Conservation (phyloP, 2,113 vertebrate genomes). For the Puntigrus tetrazona region DNA sequence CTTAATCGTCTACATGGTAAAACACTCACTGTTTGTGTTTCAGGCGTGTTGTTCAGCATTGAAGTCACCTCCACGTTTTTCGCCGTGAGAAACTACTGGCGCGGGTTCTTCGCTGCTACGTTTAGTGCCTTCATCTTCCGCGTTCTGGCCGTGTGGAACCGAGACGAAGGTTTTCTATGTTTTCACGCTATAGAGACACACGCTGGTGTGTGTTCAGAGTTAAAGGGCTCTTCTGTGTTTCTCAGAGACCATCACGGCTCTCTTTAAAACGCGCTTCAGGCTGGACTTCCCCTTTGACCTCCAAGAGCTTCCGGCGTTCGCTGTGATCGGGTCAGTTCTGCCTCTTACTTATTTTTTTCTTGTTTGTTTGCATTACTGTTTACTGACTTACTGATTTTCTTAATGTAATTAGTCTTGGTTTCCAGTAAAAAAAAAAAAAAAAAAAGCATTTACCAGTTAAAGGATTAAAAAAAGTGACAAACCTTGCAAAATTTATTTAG, state of each 20-base stretch:
- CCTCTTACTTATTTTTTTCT: not conserved
- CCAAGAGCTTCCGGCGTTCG: conserved; percentile 95
- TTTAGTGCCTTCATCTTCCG: conserved; percentile 99
- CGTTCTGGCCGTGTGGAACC: conserved; percentile 94
- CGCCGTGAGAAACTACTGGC: conserved; percentile 97
- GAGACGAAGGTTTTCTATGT: conserved; percentile 85
- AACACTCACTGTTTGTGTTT: conserved; percentile 14
- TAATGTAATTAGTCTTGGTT: not conserved
- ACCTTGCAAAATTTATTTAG: too few species aligned
- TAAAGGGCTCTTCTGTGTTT: not conserved
- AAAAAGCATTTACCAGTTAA: too few species aligned
- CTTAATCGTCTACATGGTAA: too few species aligned
- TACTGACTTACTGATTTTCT: too few species aligned
- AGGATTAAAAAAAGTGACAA: too few species aligned
- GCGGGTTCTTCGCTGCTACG: conserved; percentile 96
- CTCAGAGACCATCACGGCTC: conserved; percentile 93
- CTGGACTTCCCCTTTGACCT: conserved; percentile 97
- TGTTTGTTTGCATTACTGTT: not conserved
- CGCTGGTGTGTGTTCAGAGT: not conserved
- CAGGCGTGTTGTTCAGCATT: conserved; percentile 97
- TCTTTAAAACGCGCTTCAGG: conserved; percentile 96
- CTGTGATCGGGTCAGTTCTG: conserved; percentile 88
- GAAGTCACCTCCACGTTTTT: conserved; percentile 99
- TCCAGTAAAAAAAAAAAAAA: too few species aligned
- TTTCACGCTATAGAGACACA: not conserved